Percentiles rank a stretch among this genome's conserved stretches.
Evolutionary conservation across 2,113 vertebrate species (phyloP).

Genomic region (Strigops habroptila): DNA sequence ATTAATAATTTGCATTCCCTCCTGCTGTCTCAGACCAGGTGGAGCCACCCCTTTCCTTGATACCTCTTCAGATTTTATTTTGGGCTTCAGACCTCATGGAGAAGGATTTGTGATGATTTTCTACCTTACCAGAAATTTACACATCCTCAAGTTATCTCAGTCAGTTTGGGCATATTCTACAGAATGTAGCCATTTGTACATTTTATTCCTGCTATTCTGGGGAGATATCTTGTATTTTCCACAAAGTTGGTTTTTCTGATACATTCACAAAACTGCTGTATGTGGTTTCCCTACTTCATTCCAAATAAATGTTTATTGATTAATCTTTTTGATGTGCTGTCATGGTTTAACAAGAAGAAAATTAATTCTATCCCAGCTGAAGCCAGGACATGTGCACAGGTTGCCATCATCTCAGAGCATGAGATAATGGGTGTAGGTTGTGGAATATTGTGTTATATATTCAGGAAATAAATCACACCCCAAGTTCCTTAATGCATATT

Average conservation of each 20-base stretch:
- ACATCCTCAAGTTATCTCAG: background rate
- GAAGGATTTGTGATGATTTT: background rate
- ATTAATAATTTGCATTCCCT: background rate
- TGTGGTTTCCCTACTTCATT: background rate
- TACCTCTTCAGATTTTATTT: background rate
- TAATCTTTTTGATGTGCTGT: background rate
- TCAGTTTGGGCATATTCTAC: background rate
- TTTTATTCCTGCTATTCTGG: background rate
- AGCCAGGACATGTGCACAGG: background rate
- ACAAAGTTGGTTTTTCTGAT: background rate
- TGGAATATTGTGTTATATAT: constrained; percentile 23
- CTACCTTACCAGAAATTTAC: background rate
- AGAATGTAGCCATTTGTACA: background rate
- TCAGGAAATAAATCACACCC: constrained; percentile 55
- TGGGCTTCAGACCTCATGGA: background rate
- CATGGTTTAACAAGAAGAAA: background rate
- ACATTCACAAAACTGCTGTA: background rate
- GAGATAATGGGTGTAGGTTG: constrained; percentile 31
- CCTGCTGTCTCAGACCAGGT: background rate
- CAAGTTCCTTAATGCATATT: constrained; percentile 33
- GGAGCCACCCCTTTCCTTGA: background rate
- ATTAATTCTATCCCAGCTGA: background rate
- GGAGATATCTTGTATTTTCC: background rate
- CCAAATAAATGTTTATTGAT: background rate
- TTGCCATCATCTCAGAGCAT: background rate